phyloP scores from a whole-genome alignment of 2,888 invertebrate species.

The Drosophila mulleri region DNA sequence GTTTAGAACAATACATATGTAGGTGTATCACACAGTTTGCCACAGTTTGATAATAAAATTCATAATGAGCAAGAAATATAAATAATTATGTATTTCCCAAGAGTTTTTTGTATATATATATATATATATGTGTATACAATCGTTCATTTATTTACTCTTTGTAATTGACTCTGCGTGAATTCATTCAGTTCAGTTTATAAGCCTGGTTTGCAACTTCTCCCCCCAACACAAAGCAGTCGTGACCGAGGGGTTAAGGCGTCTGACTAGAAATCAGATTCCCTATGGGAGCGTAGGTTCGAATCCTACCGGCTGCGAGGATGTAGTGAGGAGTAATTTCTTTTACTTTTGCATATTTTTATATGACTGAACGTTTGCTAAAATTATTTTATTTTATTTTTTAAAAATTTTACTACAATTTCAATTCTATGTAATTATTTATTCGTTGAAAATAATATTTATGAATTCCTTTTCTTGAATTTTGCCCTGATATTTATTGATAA shows the following conservation, averaged over 20 bases:
- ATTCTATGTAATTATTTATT: too few relatives aligned
- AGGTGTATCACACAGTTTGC: too few relatives aligned
- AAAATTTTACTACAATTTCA: too few relatives aligned
- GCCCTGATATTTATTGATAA: too few relatives aligned
- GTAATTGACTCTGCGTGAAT: neutral
- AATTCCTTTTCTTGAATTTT: too few relatives aligned
- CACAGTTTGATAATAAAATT: neutral
- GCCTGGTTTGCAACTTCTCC: neutral
- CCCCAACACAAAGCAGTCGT: slow-evolving; percentile 44
- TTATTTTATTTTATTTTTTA: neutral
- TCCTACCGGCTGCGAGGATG: slow-evolving; percentile 90
- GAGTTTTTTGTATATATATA: neutral
- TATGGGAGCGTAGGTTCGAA: slow-evolving; percentile 95
- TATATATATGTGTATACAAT: neutral
- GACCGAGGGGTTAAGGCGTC: slow-evolving; percentile 73
- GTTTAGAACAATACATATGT: too few relatives aligned
- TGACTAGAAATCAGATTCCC: slow-evolving; percentile 87
- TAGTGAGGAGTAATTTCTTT: neutral
- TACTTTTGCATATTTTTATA: neutral
- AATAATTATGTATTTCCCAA: neutral
- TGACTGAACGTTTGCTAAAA: too few relatives aligned
- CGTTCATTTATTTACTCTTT: neutral
- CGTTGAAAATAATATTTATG: too few relatives aligned
- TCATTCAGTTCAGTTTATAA: neutral
- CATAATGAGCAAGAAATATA: neutral